Conservation (phyloP, 1,140 invertebrate species). For the Wasmannia auropunctata region DNA sequence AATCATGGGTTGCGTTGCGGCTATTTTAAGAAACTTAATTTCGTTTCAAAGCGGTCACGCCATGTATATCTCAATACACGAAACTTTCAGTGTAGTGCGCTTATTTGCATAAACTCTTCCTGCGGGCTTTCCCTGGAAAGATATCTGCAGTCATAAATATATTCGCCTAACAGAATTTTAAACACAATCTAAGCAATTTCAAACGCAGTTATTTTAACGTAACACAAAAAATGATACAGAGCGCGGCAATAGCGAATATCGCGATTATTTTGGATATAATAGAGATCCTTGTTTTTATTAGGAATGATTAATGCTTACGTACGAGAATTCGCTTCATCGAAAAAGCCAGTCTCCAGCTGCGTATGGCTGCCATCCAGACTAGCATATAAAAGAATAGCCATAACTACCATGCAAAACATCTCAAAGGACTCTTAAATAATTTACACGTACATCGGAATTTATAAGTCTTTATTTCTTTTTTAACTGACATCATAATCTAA, state of each 20-base stretch:
- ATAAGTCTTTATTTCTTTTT: background rate
- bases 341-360: slow-evolving; percentile 61
- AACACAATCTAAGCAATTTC: background rate
- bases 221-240: slow-evolving; percentile 3
- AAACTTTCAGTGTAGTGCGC: background rate
- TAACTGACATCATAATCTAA: background rate
- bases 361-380: slow-evolving; percentile 71
- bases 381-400: slow-evolving; percentile 16
- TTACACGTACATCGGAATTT: background rate
- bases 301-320: slow-evolving; percentile 40
- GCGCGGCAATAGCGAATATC: background rate
- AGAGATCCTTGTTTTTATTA: slow-evolving; percentile 58
- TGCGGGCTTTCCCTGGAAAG: background rate
- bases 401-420: slow-evolving; percentile 19
- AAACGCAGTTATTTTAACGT: background rate
- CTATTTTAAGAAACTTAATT: slow-evolving; percentile 30
- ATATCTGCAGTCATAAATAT: background rate
- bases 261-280: slow-evolving; percentile 28
- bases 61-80: slow-evolving; percentile 1
- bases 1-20: slow-evolving; percentile 37
- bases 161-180: background rate
- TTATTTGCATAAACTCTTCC: slow-evolving; percentile 26
- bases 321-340: slow-evolving; percentile 17
- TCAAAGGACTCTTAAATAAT: slow-evolving; percentile 23
- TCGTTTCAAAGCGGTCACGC: background rate